Evolutionary conservation across 2,888 invertebrate genomes (phyloP), one percentile per base, ranked within the genome.

Genomic region (Sussaba pulchella): DNA sequence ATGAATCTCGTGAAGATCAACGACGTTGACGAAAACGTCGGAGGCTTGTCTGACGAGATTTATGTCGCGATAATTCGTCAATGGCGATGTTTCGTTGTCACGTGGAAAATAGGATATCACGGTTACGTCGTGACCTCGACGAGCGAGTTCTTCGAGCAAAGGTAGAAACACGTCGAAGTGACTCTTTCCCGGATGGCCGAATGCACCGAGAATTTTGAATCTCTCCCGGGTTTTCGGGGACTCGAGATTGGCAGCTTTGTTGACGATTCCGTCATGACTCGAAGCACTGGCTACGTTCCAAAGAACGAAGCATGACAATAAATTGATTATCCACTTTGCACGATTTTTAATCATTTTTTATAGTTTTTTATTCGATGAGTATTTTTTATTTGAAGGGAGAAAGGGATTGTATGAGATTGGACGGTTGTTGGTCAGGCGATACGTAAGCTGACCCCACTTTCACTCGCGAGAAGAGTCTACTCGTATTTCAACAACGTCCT

Each of bases 141-240:
- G 92, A 0, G 94, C 94, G 70, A 96, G 88, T 83, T 94, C 95
- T 47, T 92, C 93, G 54, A 96, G 87, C 69, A 95, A 92, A 0
- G 94, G 94, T 86, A 93, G 93, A 86, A 95, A 95, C 19, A 95
- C 94, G 31, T 94, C 92, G 85, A 95, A 96, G 89, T 96, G 96
- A 76, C 96, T 96, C 84, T 94, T 95, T 1, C 95, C 95, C 4
- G 94, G 93, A 84, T 95, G 95, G 0, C 95, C 94, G 87, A 96
- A 95, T 76, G 96, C 91, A 17, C 94, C 95, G 39, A 96, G 92
- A 31, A 84, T 82, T n/a, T 69, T 61, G n/a, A 66, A 69, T 73
- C 54, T 84, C 31, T 82, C 41, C 8, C 19, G 50, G 0, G 50
- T 1, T 9, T 43, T 14, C 24, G 43, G 2, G 6, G n/a, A 47